phyloP scores from a whole-genome alignment of 2,888 invertebrate genomes.

The Prosapia bicincta region DNA sequence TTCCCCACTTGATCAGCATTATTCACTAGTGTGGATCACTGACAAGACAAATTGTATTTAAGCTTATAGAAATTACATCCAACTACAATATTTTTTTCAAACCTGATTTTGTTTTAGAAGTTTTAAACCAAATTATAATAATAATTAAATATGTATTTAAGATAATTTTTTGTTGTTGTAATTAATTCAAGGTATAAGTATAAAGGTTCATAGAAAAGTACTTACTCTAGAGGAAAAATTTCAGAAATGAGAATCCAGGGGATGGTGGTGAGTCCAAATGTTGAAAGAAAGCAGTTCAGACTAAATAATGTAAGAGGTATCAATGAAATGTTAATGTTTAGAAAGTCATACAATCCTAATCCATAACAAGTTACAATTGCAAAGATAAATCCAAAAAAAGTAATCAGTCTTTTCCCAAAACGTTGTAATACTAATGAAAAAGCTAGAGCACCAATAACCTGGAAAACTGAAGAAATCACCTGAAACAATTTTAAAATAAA shows the following conservation, averaged over 20 bases:
- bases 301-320: conserved; percentile 50
- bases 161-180: too few relatives aligned
- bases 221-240: conserved; percentile 17
- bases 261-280: conserved; percentile 44
- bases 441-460: neutral
- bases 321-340: neutral
- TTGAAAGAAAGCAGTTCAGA: conserved; percentile 50
- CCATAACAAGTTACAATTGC: neutral
- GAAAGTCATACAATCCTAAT: neutral
- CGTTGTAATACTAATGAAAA: neutral
- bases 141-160: too few relatives aligned
- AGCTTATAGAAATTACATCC: too few relatives aligned
- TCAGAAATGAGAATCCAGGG: conserved; percentile 14
- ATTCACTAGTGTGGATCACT: too few relatives aligned
- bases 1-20: too few relatives aligned
- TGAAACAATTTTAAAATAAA: too few relatives aligned
- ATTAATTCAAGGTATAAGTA: too few relatives aligned
- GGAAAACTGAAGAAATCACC: neutral
- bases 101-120: too few relatives aligned
- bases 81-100: too few relatives aligned
- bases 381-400: neutral
- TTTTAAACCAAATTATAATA: too few relatives aligned
- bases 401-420: neutral
- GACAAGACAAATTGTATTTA: too few relatives aligned
- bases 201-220: too few relatives aligned